Evolutionary conservation across 2,113 vertebrate species (phyloP).

Genomic region (Trichechus manatus): DNA sequence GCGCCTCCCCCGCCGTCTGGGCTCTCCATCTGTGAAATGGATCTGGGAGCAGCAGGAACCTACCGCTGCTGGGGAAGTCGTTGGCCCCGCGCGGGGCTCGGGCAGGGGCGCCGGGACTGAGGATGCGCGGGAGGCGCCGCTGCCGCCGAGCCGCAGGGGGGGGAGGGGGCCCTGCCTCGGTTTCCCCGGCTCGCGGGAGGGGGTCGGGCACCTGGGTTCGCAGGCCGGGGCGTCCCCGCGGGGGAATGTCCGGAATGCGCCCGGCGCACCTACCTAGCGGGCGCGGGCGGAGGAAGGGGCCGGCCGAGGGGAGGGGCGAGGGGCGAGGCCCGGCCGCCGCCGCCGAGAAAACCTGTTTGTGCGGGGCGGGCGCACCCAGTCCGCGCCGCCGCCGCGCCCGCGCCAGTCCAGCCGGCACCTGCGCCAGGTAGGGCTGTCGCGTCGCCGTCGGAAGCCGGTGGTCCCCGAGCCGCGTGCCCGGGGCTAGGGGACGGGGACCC

Average conservation of each 20-base stretch:
- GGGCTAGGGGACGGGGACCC: neutral
- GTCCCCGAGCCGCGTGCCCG: neutral
- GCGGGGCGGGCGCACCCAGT: slow-evolving; percentile 86
- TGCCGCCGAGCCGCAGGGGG: no score
- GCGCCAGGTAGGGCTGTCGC: slow-evolving; percentile 79
- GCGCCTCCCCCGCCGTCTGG: slow-evolving; percentile 64
- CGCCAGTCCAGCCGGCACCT: slow-evolving; percentile 53
- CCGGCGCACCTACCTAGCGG: slow-evolving; percentile 79
- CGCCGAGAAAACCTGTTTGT: slow-evolving; percentile 88
- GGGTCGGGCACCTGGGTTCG: no score
- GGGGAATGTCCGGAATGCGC: slow-evolving; percentile 85
- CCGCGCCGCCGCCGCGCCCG: slow-evolving; percentile 78
- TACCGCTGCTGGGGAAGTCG: slow-evolving; percentile 76
- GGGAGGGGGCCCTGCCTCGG: no score
- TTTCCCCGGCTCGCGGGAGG: no score
- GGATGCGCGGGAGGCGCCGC: neutral
- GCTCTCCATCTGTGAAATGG: slow-evolving; percentile 81
- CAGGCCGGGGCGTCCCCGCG: slow-evolving; percentile 40
- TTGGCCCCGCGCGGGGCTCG: slow-evolving; percentile 8
- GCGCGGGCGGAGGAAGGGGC: slow-evolving; percentile 80
- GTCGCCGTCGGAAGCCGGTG: neutral
- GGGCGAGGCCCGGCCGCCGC: slow-evolving; percentile 77
- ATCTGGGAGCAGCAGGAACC: slow-evolving; percentile 70
- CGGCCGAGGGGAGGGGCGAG: slow-evolving; percentile 80
- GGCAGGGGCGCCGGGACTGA: neutral